phyloP scores from a whole-genome alignment of 2,113 vertebrate genomes.

The Pseudorectes ferrugineus region DNA sequence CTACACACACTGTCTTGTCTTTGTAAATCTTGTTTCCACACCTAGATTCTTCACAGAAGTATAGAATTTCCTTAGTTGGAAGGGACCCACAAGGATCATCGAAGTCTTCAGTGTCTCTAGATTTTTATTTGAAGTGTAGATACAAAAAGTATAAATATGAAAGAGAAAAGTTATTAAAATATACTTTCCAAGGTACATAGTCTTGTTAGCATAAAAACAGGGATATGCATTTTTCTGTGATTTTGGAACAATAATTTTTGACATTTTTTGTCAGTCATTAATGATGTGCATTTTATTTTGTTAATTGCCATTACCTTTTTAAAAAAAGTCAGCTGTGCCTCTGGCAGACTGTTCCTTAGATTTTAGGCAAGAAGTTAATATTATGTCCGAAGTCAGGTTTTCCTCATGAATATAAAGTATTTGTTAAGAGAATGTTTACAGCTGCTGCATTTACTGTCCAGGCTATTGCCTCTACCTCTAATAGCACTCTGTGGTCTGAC shows the following conservation, averaged over 20 bases:
- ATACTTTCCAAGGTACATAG: not conserved
- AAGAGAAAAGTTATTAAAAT: not conserved
- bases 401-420: not conserved
- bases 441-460: not conserved
- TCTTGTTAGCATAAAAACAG: not conserved
- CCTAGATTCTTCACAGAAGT: not conserved
- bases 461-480: not conserved
- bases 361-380: not conserved
- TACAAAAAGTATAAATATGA: not conserved
- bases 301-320: not conserved
- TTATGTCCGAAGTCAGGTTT: not conserved
- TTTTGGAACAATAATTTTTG: not conserved
- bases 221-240: not conserved
- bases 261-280: not conserved
- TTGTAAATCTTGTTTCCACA: not conserved
- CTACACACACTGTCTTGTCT: not conserved
- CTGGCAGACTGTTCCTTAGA: not conserved
- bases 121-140: not conserved
- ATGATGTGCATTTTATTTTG: not conserved
- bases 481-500: not conserved
- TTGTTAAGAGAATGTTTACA: not conserved
- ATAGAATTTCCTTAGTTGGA: not conserved
- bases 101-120: not conserved
- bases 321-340: not conserved
- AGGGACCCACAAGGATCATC: not conserved